Evolutionary conservation across 2,888 invertebrate genomes (phyloP).

Genomic region (Acleris holmiana): DNA sequence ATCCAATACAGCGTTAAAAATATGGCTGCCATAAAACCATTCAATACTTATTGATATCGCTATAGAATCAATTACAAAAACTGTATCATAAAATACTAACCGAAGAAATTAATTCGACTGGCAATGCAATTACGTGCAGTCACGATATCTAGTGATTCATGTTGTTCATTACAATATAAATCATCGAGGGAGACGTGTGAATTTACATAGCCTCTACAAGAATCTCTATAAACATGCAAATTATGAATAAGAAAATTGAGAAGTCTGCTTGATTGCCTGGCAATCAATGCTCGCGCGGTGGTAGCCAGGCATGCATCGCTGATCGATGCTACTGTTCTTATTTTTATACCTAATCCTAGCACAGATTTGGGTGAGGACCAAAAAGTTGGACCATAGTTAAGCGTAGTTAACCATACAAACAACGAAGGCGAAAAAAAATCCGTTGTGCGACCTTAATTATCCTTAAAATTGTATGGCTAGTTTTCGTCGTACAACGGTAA

Average conservation of each 20-base stretch:
- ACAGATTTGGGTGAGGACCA: no score
- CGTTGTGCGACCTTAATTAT: no score
- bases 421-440: no score
- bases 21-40: slow-evolving; percentile 51
- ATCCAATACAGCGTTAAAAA: slow-evolving; percentile 42
- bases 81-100: slow-evolving; percentile 74
- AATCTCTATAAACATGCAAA: slow-evolving; percentile 63
- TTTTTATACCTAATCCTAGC: background rate
- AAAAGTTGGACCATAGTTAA: no score
- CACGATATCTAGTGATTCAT: slow-evolving; percentile 78
- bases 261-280: slow-evolving; percentile 33
- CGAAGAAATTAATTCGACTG: slow-evolving; percentile 80
- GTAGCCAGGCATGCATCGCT: background rate
- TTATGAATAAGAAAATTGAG: slow-evolving; percentile 46
- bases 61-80: slow-evolving; percentile 77
- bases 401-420: no score
- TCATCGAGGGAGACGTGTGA: slow-evolving; percentile 64
- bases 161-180: slow-evolving; percentile 69
- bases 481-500: no score
- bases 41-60: slow-evolving; percentile 62
- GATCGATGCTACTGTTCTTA: slow-evolving; percentile 19
- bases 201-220: slow-evolving; percentile 68
- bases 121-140: slow-evolving; percentile 79
- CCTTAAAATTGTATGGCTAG: no score
- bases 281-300: slow-evolving; percentile 28